These are phyloP conservation scores for Microcaecilia unicolor DNA, from an alignment of 2,797 vertebrate species.

Conservation along the genomic window DNA sequence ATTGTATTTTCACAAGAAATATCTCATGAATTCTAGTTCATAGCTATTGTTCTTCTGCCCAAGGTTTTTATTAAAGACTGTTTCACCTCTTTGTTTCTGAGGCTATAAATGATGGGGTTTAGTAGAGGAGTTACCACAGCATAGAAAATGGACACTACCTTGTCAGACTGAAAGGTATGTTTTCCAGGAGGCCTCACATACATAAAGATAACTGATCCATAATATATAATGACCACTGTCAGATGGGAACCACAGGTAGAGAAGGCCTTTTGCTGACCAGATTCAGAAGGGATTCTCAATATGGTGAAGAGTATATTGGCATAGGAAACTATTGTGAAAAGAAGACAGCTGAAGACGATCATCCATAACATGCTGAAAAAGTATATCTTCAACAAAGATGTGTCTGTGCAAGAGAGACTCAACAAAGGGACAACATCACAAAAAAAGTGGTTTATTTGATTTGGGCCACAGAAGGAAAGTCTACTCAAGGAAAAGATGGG, in stretches of 20 bases:
- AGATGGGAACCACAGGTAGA: too few species aligned
- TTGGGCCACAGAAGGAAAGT: neutral
- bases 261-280: too few species aligned
- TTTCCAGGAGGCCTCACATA: neutral
- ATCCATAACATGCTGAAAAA: conserved; percentile 4
- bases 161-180: neutral
- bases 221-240: neutral
- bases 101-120: neutral
- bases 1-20: too few species aligned
- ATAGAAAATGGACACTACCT: neutral
- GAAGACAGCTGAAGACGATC: neutral
- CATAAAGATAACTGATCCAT: neutral
- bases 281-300: neutral
- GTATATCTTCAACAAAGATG: neutral
- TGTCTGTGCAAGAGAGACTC: neutral
- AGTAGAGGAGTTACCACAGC: neutral
- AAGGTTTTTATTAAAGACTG: neutral
- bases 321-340: neutral
- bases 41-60: too few species aligned
- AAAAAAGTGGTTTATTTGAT: too few species aligned
- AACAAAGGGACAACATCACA: neutral
- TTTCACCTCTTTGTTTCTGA: too few species aligned
- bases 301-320: neutral
- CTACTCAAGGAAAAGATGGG: neutral
- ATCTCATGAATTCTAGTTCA: too few species aligned